Percentiles rank a stretch among this genome's conserved stretches.
Conservation (phyloP, 2,797 vertebrate species). For the Danio aesculapii region DNA sequence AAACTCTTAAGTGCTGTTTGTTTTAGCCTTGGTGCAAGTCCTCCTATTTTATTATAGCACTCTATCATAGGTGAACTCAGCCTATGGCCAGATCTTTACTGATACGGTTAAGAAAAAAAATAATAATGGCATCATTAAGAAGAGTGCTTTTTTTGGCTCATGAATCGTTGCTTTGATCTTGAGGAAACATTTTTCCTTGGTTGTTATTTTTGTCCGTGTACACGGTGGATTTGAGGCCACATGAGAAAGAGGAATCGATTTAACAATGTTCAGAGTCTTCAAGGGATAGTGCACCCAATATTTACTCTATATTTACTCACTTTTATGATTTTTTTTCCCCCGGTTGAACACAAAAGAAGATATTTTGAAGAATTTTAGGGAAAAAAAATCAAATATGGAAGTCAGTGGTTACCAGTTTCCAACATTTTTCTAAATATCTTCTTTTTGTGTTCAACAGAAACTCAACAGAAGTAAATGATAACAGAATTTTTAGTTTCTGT, state of each 20-base stretch:
- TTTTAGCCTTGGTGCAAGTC: constrained; percentile 36
- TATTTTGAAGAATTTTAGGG: too few relatives aligned
- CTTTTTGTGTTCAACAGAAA: too few relatives aligned
- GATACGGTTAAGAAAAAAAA: constrained; percentile 58
- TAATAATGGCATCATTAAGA: constrained; percentile 61
- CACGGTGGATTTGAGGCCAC: constrained; percentile 36
- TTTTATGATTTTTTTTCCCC: too few relatives aligned
- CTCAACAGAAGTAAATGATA: too few relatives aligned
- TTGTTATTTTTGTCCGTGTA: constrained; percentile 60
- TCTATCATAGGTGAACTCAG: constrained; percentile 43
- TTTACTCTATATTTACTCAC: too few relatives aligned
- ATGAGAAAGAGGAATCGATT: constrained; percentile 55
- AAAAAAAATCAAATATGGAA: too few relatives aligned
- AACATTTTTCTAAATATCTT: too few relatives aligned
- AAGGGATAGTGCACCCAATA: too few relatives aligned
- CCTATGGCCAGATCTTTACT: constrained; percentile 41
- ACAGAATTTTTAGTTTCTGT: too few relatives aligned
- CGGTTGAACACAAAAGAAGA: too few relatives aligned
- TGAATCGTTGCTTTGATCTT: constrained; percentile 70
- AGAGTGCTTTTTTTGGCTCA: constrained; percentile 68
- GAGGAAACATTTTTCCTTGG: constrained; percentile 64
- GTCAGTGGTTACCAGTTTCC: too few relatives aligned
- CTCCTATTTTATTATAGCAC: constrained; percentile 55
- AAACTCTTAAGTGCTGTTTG: constrained; percentile 46
- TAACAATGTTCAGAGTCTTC: constrained; percentile 54